Evolutionary conservation across 2,797 vertebrate genomes (phyloP).

Genomic region (Enteromius mattozi): DNA sequence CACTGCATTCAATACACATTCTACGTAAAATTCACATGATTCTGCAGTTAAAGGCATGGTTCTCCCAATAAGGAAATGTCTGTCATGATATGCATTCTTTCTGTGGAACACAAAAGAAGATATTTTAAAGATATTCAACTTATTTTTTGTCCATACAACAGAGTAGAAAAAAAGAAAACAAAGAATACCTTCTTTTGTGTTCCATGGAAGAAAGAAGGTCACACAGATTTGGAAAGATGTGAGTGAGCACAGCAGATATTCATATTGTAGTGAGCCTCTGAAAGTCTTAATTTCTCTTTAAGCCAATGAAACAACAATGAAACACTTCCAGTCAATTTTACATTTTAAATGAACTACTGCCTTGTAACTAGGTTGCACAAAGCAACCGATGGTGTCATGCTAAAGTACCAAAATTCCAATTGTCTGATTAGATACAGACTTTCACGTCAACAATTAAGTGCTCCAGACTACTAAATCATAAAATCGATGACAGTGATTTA

Average conservation of each 20-base stretch:
- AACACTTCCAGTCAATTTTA: not conserved
- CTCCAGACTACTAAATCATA: not conserved
- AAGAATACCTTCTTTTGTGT: not conserved
- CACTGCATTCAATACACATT: not conserved
- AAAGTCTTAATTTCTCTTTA: not conserved
- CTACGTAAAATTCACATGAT: conserved; percentile 1
- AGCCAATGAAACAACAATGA: not conserved
- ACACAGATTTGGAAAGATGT: not conserved
- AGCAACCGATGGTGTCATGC: not conserved
- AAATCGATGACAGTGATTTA: not conserved
- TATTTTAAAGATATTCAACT: not conserved
- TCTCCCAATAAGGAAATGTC: not conserved
- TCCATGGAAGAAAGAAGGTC: not conserved
- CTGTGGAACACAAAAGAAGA: not conserved
- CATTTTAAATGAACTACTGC: not conserved
- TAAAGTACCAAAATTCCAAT: not conserved
- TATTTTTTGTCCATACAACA: not conserved
- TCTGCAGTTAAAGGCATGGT: not conserved
- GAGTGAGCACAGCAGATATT: not conserved
- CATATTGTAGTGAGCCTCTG: not conserved
- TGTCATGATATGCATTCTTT: not conserved
- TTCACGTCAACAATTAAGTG: not conserved
- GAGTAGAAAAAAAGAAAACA: not conserved
- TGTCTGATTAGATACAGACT: not conserved
- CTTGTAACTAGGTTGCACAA: not conserved